Evolutionary conservation across 92 coral and sea anemone species (phyloP).

Genomic region (Blastomussa wellsi): DNA sequence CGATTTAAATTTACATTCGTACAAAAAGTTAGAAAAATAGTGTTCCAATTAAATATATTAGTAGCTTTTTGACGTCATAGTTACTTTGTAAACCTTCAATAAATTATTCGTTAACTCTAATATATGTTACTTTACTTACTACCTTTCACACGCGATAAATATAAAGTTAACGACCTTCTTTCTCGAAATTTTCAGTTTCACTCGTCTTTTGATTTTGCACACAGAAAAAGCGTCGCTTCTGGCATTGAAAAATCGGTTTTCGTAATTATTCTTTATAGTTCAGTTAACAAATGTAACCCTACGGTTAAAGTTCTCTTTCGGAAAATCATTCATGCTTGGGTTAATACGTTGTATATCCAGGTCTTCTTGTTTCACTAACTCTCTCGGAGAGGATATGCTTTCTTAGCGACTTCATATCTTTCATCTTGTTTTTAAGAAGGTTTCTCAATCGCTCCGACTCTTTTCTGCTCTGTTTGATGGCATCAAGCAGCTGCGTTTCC

Average conservation of each 20-base stretch:
- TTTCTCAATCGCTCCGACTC: conserved; percentile 81
- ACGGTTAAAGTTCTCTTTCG: background rate
- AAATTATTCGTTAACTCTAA: background rate
- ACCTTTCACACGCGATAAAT: background rate
- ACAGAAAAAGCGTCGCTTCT: background rate
- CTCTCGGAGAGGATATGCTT: conserved; percentile 67
- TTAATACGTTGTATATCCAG: conserved; percentile 36
- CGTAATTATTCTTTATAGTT: background rate
- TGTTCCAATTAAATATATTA: conserved; percentile 25
- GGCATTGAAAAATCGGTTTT: background rate
- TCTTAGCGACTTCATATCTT: conserved; percentile 77
- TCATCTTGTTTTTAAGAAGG: conserved; percentile 73
- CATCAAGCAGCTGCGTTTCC: conserved; percentile 66
- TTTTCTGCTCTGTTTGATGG: conserved; percentile 71
- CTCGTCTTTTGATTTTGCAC: background rate
- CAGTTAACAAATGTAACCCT: background rate
- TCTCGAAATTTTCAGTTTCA: background rate
- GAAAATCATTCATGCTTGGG: background rate
- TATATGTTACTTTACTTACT: background rate
- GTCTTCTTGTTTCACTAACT: conserved; percentile 9
- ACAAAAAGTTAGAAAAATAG: conserved; percentile 26
- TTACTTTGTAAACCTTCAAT: conserved; percentile 22
- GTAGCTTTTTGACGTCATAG: conserved; percentile 1
- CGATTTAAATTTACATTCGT: conserved; percentile 4
- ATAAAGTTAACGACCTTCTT: no score